Evolutionary conservation across 1,140 invertebrate genomes (phyloP).

Genomic region (Gryllus bimaculatus): DNA sequence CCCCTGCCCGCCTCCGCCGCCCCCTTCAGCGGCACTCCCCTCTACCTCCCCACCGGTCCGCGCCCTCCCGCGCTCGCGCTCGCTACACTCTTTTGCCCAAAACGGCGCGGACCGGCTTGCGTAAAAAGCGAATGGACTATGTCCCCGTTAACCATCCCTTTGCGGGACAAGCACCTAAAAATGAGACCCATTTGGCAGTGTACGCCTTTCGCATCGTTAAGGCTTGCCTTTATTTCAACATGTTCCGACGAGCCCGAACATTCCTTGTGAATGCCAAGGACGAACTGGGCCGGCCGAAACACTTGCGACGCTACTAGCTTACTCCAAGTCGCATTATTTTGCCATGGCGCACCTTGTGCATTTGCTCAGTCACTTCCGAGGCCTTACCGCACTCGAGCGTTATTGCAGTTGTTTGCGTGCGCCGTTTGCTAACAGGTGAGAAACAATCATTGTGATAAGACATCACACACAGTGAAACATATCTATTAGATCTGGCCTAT

Average conservation of each 20-base stretch:
- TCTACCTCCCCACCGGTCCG: neutral
- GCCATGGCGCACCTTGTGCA: neutral
- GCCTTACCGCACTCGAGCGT: neutral
- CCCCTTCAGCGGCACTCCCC: no score
- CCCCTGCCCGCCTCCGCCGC: neutral
- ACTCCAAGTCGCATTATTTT: neutral
- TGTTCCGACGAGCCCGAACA: neutral
- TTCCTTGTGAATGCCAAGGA: neutral
- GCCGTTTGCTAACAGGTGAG: no score
- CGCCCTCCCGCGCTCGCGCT: no score
- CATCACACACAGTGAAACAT: no score
- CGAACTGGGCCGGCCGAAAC: neutral
- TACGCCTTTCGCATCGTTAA: constrained; percentile 1
- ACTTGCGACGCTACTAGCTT: neutral
- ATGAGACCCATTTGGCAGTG: neutral
- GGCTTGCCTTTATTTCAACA: neutral
- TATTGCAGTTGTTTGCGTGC: no score
- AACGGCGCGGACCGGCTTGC: neutral
- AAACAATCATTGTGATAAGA: no score
- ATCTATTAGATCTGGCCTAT: no score
- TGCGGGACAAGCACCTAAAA: neutral
- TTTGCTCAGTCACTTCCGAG: neutral
- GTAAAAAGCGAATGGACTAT: neutral
- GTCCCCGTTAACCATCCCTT: neutral
- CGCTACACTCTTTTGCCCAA: no score